These are phyloP conservation scores for Cheirogaleus major DNA, from an alignment of 2,797 vertebrate species.

Conservation along the genomic window DNA sequence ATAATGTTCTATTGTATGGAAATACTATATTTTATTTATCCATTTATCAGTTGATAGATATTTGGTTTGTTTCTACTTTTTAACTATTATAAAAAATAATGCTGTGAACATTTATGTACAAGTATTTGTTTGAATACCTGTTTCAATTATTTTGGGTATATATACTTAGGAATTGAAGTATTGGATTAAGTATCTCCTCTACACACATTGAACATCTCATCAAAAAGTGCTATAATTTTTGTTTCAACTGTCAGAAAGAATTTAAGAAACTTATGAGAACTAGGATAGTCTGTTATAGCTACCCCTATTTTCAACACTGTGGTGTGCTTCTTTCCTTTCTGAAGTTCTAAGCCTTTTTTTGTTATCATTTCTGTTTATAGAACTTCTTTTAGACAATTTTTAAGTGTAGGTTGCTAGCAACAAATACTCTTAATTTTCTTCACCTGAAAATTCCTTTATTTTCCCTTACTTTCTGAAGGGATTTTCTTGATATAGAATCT, in stretches of 20 bases:
- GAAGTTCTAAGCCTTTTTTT: neutral
- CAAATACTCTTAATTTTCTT: neutral
- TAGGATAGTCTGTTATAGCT: neutral
- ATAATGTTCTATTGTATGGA: neutral
- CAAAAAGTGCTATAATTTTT: conserved; percentile 38
- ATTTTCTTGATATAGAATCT: neutral
- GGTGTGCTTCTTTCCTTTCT: neutral
- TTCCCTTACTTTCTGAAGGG: neutral
- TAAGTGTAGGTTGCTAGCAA: neutral
- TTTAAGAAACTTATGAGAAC: conserved; percentile 15
- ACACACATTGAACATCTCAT: neutral
- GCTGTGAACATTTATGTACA: neutral
- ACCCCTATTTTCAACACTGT: neutral
- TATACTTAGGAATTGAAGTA: neutral
- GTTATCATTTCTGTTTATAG: neutral
- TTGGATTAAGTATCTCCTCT: conserved; percentile 9
- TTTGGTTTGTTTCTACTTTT: neutral
- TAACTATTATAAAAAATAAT: neutral
- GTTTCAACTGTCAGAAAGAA: neutral
- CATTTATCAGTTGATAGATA: neutral
- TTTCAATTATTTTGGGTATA: neutral
- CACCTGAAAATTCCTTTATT: conserved; percentile 34
- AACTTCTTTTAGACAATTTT: neutral
- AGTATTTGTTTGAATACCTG: neutral
- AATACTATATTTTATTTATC: neutral